Conservation (phyloP, 1,140 invertebrate genomes). For the Teleopsis dalmanni region DNA sequence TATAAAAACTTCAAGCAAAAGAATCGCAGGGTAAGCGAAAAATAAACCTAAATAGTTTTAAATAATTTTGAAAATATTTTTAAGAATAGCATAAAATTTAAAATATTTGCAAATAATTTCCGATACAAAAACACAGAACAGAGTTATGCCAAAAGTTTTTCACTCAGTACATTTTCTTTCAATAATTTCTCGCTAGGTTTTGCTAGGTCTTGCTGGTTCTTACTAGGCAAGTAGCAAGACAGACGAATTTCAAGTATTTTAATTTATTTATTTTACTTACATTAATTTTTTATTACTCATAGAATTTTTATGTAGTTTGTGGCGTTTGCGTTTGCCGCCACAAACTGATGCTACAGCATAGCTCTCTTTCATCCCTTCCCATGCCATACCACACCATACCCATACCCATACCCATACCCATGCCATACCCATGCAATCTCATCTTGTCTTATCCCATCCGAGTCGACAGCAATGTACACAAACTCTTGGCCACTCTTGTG, state of each 20-base stretch:
- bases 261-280: not conserved
- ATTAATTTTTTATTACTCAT: no score
- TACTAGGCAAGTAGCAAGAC: not conserved
- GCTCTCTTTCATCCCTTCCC: no score
- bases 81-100: not conserved
- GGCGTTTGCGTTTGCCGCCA: no score
- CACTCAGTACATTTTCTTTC: not conserved
- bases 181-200: not conserved
- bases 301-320: no score
- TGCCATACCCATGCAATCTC: no score
- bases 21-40: conserved; percentile 28
- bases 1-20: conserved; percentile 34
- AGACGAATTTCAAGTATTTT: not conserved
- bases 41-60: not conserved
- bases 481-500: no score
- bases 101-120: not conserved
- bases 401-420: no score
- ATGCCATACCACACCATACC: no score
- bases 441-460: no score
- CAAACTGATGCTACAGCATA: no score
- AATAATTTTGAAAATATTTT: not conserved
- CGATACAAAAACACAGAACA: not conserved
- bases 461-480: no score
- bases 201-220: not conserved
- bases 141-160: not conserved